A percentile compares a stretch with the other conserved stretches of the same genome.
phyloP scores from a whole-genome alignment of 2,797 vertebrate species.

The Enteromius treurensis region DNA sequence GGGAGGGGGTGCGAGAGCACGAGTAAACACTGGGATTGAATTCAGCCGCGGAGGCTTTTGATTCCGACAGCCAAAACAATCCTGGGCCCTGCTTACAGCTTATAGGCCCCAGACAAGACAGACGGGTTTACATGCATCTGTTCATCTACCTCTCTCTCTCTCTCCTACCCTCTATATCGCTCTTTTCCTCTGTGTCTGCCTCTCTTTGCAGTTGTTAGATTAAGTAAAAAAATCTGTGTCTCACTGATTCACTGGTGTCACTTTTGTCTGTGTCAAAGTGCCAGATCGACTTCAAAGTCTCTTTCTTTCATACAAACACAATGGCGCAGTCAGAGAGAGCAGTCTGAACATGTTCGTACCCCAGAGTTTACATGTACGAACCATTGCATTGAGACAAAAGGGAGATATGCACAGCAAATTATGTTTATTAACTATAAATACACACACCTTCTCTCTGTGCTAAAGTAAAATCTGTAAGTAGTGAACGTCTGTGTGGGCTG shows the following conservation, averaged over 20 bases:
- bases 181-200: conserved; percentile 5
- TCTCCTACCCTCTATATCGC: neutral
- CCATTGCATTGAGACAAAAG: conserved; percentile 42
- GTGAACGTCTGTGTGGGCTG: neutral
- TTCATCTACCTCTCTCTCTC: conserved; percentile 18
- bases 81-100: conserved; percentile 5
- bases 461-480: neutral
- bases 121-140: conserved; percentile 45
- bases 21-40: conserved; percentile 58
- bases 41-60: conserved; percentile 49
- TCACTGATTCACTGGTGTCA: neutral
- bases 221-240: conserved; percentile 17
- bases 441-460: neutral
- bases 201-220: conserved; percentile 9
- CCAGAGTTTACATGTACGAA: conserved; percentile 1
- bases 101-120: conserved; percentile 42
- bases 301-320: conserved; percentile 34
- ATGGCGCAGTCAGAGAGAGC: conserved; percentile 38
- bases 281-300: conserved; percentile 33
- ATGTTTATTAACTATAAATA: conserved; percentile 25
- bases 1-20: conserved; percentile 22
- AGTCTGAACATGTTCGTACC: conserved; percentile 48
- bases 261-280: conserved; percentile 21
- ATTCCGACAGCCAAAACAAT: conserved; percentile 56
- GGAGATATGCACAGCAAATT: conserved; percentile 43